Percentiles rank a stretch among this genome's conserved stretches.
phyloP scores from a whole-genome alignment of 1,140 invertebrate species.

The Brachionus paranguensis region DNA sequence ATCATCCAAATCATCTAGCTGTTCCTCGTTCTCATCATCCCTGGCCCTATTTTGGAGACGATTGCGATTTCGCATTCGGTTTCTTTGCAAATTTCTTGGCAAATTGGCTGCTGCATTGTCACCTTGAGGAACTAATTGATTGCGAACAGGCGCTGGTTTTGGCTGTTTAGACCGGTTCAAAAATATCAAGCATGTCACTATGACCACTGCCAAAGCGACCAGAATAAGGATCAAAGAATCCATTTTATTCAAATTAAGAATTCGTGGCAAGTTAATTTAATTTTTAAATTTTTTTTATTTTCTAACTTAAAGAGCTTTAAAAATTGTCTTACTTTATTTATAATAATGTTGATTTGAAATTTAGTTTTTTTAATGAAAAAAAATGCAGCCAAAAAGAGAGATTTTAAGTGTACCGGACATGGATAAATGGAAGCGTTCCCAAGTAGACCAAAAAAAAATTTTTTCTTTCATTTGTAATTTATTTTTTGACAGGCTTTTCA shows the following conservation, averaged over 20 bases:
- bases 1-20: neutral
- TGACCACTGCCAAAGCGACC: neutral
- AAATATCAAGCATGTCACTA: neutral
- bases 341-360: neutral
- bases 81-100: slow-evolving; percentile 16
- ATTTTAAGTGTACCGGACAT: slow-evolving; percentile 69
- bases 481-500: slow-evolving; percentile 55
- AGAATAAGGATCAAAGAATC: slow-evolving; percentile 3
- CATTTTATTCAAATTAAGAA: slow-evolving; percentile 6
- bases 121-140: neutral
- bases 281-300: neutral
- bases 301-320: neutral
- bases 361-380: neutral
- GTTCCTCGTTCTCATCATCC: neutral
- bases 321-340: neutral
- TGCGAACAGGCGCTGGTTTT: neutral
- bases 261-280: slow-evolving; percentile 25
- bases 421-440: slow-evolving; percentile 72
- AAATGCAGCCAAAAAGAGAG: slow-evolving; percentile 62
- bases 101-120: neutral
- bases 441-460: slow-evolving; percentile 58
- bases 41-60: neutral
- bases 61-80: slow-evolving; percentile 13
- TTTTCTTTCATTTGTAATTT: slow-evolving; percentile 8
- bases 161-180: slow-evolving; percentile 6